Evolutionary conservation across 2,113 vertebrate species (phyloP).

Genomic region (Nibea albiflora): DNA sequence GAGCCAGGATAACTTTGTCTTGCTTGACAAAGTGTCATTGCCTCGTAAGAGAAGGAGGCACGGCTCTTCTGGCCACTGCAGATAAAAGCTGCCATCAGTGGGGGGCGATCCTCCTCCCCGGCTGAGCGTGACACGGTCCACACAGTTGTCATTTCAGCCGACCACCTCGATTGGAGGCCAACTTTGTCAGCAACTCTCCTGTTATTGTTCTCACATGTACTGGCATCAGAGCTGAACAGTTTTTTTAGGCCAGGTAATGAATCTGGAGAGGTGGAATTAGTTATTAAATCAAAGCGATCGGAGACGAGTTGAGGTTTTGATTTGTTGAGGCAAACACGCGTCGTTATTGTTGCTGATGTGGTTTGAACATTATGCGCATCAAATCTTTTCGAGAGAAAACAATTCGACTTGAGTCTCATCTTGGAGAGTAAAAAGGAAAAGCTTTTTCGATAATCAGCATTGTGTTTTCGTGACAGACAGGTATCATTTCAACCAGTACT

Average conservation of each 20-base stretch:
- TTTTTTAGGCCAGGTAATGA: constrained; percentile 24
- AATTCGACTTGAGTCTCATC: constrained; percentile 36
- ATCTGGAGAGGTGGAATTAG: constrained; percentile 9
- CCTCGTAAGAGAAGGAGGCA: constrained; percentile 69
- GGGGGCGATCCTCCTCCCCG: constrained; percentile 48
- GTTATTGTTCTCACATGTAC: not conserved
- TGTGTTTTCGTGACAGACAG: constrained; percentile 65
- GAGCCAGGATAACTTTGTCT: constrained; percentile 55
- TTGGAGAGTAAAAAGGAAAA: constrained; percentile 59
- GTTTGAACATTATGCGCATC: constrained; percentile 17
- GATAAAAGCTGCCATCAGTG: constrained; percentile 72
- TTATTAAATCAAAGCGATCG: not conserved
- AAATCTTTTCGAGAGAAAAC: constrained; percentile 38
- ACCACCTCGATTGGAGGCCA: constrained; percentile 43
- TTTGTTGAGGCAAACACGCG: constrained; percentile 21
- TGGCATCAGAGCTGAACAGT: not conserved
- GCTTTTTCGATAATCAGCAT: constrained; percentile 43
- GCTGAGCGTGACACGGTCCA: constrained; percentile 51
- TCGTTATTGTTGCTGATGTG: constrained; percentile 9
- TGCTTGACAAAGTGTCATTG: constrained; percentile 78
- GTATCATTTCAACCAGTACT: constrained; percentile 67
- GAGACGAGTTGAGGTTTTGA: constrained; percentile 13
- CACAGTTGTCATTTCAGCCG: constrained; percentile 42
- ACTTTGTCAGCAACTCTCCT: constrained; percentile 45
- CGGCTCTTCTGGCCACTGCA: constrained; percentile 67